A percentile compares a stretch with the other conserved stretches of the same genome.
phyloP scores from a whole-genome alignment of 2,888 invertebrate genomes.

The Gastracanthus pulcherrimus region DNA sequence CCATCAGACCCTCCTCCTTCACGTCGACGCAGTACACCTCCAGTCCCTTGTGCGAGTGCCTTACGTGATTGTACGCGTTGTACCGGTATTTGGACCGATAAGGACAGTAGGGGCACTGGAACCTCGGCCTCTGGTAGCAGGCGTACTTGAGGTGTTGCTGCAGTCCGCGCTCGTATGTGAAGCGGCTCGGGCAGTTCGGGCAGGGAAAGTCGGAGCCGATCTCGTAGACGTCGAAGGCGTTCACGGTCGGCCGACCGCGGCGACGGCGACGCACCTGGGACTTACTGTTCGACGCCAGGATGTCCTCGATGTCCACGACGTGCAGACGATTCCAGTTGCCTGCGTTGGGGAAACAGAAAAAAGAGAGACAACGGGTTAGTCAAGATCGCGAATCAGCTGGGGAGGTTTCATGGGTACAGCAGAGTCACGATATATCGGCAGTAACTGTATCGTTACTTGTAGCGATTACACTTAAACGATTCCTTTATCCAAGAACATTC shows the following conservation, averaged over 20 bases:
- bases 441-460: background rate
- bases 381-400: background rate
- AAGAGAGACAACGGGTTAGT: background rate
- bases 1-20: constrained; percentile 14
- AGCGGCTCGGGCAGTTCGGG: constrained; percentile 65
- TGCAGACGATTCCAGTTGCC: background rate
- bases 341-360: constrained; percentile 1
- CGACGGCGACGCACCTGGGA: constrained; percentile 7
- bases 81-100: constrained; percentile 70
- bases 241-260: constrained; percentile 30
- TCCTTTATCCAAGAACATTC: too few relatives aligned
- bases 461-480: too few relatives aligned
- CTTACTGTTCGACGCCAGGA: constrained; percentile 58
- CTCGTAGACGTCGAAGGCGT: background rate
- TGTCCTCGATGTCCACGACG: constrained; percentile 59
- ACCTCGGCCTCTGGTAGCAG: constrained; percentile 69
- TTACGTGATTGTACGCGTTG: constrained; percentile 69
- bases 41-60: constrained; percentile 64
- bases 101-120: constrained; percentile 71
- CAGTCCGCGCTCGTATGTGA: constrained; percentile 65
- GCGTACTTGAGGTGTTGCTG: constrained; percentile 70
- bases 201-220: constrained; percentile 60
- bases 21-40: constrained; percentile 64
- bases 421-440: background rate
- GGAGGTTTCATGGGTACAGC: background rate